phyloP scores from a whole-genome alignment of 2,113 vertebrate genomes.

The Oostethus manadensis region DNA sequence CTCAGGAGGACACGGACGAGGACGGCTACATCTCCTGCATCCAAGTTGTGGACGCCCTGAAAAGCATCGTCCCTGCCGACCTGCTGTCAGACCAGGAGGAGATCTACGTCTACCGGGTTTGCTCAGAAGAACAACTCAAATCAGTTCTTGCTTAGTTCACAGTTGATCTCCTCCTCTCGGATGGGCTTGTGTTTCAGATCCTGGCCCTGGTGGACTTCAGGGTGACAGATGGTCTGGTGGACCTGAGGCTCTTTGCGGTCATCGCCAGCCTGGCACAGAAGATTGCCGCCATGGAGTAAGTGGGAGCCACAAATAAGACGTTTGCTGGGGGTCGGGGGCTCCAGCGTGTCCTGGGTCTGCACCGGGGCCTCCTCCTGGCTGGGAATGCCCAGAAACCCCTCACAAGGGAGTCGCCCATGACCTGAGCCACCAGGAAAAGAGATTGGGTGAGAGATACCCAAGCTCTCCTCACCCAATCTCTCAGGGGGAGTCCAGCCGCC shows the following conservation, averaged over 20 bases:
- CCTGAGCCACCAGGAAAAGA: too few species aligned
- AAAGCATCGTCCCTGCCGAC: constrained; percentile 65
- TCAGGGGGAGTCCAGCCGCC: too few species aligned
- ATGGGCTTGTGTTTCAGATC: constrained; percentile 68
- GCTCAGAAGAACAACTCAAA: not conserved
- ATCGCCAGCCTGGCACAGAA: constrained; percentile 88
- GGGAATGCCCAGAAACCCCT: too few species aligned
- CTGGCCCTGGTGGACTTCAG: constrained; percentile 89
- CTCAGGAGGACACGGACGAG: constrained; percentile 66
- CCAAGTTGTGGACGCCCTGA: constrained; percentile 69
- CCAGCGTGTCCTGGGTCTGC: too few species aligned
- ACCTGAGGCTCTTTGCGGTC: constrained; percentile 86
- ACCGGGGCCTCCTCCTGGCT: too few species aligned
- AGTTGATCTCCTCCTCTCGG: not conserved
- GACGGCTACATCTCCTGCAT: constrained; percentile 71
- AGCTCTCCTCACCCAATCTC: too few species aligned
- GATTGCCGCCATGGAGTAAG: constrained; percentile 87
- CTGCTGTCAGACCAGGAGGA: constrained; percentile 74
- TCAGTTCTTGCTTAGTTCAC: too few species aligned
- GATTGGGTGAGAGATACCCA: too few species aligned
- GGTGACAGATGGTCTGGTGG: constrained; percentile 91
- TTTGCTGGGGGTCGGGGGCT: not conserved
- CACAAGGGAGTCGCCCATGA: too few species aligned
- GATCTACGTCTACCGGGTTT: constrained; percentile 72
- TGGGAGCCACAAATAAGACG: constrained; percentile 69